A percentile compares a stretch with the other conserved stretches of the same genome.
Conservation (phyloP, 2,797 vertebrate genomes). For the Semotilus atromaculatus region DNA sequence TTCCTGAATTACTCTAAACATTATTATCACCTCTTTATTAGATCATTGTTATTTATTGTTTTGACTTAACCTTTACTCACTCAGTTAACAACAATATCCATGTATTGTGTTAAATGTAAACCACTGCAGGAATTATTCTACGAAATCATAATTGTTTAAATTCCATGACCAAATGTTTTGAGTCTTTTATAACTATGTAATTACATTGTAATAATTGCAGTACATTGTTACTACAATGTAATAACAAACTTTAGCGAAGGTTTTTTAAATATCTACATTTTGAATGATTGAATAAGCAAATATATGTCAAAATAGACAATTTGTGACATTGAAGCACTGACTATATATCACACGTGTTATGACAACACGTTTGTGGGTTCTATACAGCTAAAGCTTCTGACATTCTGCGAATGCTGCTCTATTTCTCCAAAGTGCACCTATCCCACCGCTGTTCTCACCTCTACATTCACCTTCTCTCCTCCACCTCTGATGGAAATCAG, state of each 20-base stretch:
- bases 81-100: constrained; percentile 10
- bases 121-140: not conserved
- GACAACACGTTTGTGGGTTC: not conserved
- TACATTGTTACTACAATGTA: not conserved
- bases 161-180: not conserved
- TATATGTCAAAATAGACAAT: not conserved
- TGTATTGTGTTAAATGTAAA: constrained; percentile 10
- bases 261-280: not conserved
- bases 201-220: constrained; percentile 11
- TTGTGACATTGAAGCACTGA: not conserved
- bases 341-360: not conserved
- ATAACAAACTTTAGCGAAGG: not conserved
- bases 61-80: constrained; percentile 28
- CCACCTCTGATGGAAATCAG: constrained; percentile 57
- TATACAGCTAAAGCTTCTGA: not conserved
- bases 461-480: constrained; percentile 42
- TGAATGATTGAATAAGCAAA: not conserved
- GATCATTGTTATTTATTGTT: constrained; percentile 18
- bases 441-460: constrained; percentile 27
- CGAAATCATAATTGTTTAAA: not conserved
- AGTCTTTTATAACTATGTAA: not conserved
- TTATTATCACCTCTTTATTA: constrained; percentile 20
- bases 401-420: constrained; percentile 14
- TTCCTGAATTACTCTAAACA: constrained; percentile 21
- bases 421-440: constrained; percentile 18